phyloP scores from a whole-genome alignment of 2,797 vertebrate genomes.

The Rhabdophis nuchalis region DNA sequence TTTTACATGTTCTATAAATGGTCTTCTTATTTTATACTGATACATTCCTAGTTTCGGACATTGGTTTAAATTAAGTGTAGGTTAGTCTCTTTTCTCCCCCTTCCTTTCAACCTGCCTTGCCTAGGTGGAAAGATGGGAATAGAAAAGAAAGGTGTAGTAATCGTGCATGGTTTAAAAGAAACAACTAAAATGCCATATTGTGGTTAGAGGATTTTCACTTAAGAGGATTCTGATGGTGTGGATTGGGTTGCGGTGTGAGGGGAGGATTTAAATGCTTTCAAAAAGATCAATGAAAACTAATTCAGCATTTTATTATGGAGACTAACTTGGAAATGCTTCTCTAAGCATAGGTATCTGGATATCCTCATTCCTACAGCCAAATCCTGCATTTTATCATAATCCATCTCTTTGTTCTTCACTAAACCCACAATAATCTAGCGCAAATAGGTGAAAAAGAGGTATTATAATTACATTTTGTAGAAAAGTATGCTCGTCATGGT shows the following conservation, averaged over 20 bases:
- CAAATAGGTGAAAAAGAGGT: not conserved
- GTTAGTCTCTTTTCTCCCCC: not conserved
- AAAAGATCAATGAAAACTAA: slow-evolving; percentile 41
- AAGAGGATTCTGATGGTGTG: slow-evolving; percentile 23
- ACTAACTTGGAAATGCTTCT: slow-evolving; percentile 2
- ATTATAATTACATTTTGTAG: not conserved
- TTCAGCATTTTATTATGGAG: slow-evolving; percentile 14
- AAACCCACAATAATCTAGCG: no score
- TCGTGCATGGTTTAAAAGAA: not conserved
- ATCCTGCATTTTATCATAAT: not conserved
- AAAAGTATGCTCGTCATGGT: not conserved
- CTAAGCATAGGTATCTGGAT: not conserved
- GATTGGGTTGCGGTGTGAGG: not conserved
- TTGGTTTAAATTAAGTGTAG: not conserved
- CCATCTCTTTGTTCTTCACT: not conserved
- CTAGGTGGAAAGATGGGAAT: not conserved
- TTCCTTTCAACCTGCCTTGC: not conserved
- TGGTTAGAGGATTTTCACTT: slow-evolving; percentile 27
- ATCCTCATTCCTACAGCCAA: not conserved
- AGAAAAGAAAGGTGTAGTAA: slow-evolving; percentile 17
- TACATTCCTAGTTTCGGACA: not conserved
- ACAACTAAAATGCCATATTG: slow-evolving; percentile 37
- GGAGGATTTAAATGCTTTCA: slow-evolving; percentile 32
- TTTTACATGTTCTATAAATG: not conserved
- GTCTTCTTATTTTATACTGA: not conserved